phyloP scores from a whole-genome alignment of 1,140 invertebrate genomes.

The Cardiocondyla obscurior region DNA sequence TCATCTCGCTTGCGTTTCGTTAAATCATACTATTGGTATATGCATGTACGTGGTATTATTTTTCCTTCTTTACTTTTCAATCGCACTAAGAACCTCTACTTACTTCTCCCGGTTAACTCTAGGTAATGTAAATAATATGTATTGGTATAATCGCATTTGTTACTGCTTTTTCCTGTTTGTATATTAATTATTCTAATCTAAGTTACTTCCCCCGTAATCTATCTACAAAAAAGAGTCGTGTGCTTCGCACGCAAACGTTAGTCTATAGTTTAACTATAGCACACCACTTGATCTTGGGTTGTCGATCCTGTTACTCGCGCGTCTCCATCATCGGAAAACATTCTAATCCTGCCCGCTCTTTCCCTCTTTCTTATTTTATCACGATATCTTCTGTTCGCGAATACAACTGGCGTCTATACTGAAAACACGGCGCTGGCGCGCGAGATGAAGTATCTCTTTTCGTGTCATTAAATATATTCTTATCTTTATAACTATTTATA shows the following conservation, averaged over 20 bases:
- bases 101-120: constrained; percentile 76
- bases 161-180: constrained; percentile 54
- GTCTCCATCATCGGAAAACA: constrained; percentile 18
- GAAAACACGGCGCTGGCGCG: constrained; percentile 34
- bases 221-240: constrained; percentile 68
- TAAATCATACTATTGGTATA: constrained; percentile 72
- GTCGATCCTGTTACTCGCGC: constrained; percentile 67
- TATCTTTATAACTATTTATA: constrained; percentile 70
- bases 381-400: constrained; percentile 1
- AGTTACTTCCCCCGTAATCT: constrained; percentile 58
- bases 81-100: constrained; percentile 81
- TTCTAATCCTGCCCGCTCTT: constrained; percentile 28
- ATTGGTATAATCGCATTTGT: constrained; percentile 63
- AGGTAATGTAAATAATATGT: constrained; percentile 83
- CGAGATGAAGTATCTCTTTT: constrained; percentile 47
- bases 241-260: constrained; percentile 37
- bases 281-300: constrained; percentile 42
- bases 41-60: constrained; percentile 65
- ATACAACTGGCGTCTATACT: constrained; percentile 42
- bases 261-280: constrained; percentile 43
- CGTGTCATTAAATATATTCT: constrained; percentile 69
- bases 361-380: not conserved
- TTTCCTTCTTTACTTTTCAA: constrained; percentile 60
- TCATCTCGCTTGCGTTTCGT: not conserved
- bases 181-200: constrained; percentile 68